Evolutionary conservation across 53 echinoderm and acorn worm genomes (phyloP).

Genomic region (Henricia sp.): DNA sequence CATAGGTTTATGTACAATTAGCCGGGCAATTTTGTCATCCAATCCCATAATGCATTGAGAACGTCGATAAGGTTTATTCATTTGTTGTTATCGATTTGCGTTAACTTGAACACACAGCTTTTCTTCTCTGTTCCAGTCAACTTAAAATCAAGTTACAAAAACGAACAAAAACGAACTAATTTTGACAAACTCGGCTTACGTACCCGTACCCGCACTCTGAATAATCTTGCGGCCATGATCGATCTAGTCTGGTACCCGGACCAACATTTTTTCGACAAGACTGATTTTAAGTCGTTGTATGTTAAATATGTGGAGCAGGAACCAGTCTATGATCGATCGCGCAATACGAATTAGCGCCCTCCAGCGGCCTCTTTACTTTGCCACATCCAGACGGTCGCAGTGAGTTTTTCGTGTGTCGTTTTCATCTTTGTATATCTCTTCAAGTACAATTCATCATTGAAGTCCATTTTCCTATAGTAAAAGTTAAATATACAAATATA

Average conservation of each 20-base stretch:
- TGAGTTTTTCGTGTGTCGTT: background rate
- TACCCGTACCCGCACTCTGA: conserved; percentile 33
- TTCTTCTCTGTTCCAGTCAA: too few species aligned
- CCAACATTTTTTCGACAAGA: too few species aligned
- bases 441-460: conserved; percentile 13
- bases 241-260: conserved; percentile 3
- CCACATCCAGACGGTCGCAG: background rate
- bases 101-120: too few species aligned
- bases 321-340: background rate
- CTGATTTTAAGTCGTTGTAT: background rate
- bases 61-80: too few species aligned
- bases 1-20: too few species aligned
- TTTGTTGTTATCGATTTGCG: too few species aligned
- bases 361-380: conserved; percentile 43
- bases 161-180: too few species aligned
- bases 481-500: background rate
- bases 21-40: too few species aligned
- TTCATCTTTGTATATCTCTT: conserved; percentile 34
- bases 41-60: too few species aligned
- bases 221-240: conserved; percentile 44
- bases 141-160: too few species aligned
- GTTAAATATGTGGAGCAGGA: background rate
- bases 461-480: background rate
- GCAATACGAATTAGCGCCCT: background rate
- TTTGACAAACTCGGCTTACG: too few species aligned